Conservation (phyloP, 2,113 vertebrate species). For the Lampris megalopsis region DNA sequence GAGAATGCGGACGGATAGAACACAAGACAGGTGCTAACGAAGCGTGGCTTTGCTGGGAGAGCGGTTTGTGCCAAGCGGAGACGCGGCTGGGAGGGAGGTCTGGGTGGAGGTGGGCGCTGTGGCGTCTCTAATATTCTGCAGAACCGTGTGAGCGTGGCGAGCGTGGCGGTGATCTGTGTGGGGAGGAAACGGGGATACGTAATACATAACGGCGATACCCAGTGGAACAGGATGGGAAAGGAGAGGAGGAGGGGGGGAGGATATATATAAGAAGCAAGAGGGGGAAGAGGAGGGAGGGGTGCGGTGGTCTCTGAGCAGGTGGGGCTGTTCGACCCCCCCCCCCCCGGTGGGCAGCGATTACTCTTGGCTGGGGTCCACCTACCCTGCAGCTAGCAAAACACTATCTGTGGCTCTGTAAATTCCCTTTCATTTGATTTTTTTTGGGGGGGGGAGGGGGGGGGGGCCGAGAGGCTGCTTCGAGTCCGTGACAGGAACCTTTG, state of each 20-base stretch:
- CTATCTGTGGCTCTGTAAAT: conserved; percentile 74
- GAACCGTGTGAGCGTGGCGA: too few relatives aligned
- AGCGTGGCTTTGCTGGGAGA: too few relatives aligned
- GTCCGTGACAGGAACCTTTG: conserved; percentile 54
- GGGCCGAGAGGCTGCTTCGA: conserved; percentile 31
- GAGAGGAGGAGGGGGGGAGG: conserved; percentile 8
- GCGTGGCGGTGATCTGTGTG: too few relatives aligned
- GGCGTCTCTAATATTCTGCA: too few relatives aligned
- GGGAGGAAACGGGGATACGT: too few relatives aligned
- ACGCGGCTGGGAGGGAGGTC: too few relatives aligned
- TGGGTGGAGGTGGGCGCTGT: too few relatives aligned
- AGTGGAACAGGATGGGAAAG: not conserved
- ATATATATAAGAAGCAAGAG: conserved; percentile 31
- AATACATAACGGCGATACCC: too few relatives aligned
- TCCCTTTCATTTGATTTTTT: conserved; percentile 71
- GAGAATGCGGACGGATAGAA: too few relatives aligned
- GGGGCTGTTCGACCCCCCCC: conserved; percentile 39
- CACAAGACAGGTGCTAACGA: too few relatives aligned
- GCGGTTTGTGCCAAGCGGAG: too few relatives aligned
- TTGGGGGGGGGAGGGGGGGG: not conserved
- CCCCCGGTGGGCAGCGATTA: conserved; percentile 75
- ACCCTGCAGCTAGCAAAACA: conserved; percentile 78
- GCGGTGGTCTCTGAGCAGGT: conserved; percentile 67
- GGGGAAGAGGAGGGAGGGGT: conserved; percentile 51
- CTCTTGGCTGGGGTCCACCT: conserved; percentile 74